phyloP scores from a whole-genome alignment of 2,113 vertebrate species.

The Manacus vitellinus region DNA sequence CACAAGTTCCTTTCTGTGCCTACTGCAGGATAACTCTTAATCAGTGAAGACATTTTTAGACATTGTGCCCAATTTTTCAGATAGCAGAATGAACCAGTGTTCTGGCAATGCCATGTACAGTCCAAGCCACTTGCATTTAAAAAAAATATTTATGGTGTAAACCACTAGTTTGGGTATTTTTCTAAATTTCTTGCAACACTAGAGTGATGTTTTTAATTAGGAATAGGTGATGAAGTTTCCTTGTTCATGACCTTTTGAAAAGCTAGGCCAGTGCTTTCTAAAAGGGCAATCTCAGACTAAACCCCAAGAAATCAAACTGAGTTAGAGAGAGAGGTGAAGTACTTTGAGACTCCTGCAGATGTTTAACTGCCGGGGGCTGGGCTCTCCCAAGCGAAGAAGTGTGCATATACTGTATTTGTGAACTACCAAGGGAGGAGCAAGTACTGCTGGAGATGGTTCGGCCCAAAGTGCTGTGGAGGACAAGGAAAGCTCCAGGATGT shows the following conservation, averaged over 20 bases:
- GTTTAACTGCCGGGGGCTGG: neutral
- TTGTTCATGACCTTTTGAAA: neutral
- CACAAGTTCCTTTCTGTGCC: rapidly evolving
- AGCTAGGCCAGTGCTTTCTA: neutral
- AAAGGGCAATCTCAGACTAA: neutral
- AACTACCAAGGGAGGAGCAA: neutral
- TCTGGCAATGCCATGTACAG: neutral
- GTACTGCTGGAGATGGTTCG: neutral
- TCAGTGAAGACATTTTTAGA: rapidly evolving
- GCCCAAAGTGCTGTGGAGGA: neutral
- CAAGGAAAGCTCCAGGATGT: neutral
- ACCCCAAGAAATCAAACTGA: neutral
- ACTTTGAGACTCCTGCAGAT: neutral
- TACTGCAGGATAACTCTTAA: neutral
- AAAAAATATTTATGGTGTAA: neutral
- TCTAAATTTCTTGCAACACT: neutral
- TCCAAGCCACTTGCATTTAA: neutral
- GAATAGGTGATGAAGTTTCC: neutral
- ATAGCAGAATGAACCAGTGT: neutral
- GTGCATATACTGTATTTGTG: rapidly evolving
- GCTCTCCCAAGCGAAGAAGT: rapidly evolving
- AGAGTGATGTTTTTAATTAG: neutral
- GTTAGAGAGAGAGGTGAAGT: neutral
- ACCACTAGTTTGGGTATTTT: neutral
- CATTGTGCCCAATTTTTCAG: neutral